Evolutionary conservation across 2,888 invertebrate species (phyloP).

Genomic region (Brachyopa scutellaris): DNA sequence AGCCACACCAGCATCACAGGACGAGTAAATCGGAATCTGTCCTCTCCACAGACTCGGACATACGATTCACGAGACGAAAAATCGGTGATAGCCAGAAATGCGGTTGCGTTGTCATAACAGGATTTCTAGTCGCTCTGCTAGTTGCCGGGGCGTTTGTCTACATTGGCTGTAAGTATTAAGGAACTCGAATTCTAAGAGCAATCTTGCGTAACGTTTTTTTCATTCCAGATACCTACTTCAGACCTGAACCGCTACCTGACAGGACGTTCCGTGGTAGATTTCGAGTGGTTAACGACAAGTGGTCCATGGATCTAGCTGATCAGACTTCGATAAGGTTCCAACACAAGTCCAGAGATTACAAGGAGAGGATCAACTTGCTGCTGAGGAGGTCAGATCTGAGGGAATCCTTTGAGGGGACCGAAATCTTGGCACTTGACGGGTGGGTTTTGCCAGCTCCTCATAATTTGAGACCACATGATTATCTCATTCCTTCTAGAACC

Average conservation of each 20-base stretch:
- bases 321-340: slow-evolving; percentile 87
- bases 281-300: slow-evolving; percentile 87
- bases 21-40: slow-evolving; percentile 89
- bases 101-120: slow-evolving; percentile 93
- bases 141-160: slow-evolving; percentile 86
- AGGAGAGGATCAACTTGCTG: slow-evolving; percentile 88
- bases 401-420: slow-evolving; percentile 89
- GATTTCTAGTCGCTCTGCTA: slow-evolving; percentile 90
- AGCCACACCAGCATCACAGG: slow-evolving; percentile 77
- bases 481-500: slow-evolving; percentile 83
- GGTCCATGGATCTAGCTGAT: slow-evolving; percentile 86
- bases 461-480: too few species aligned
- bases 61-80: slow-evolving; percentile 92
- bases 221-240: slow-evolving; percentile 80
- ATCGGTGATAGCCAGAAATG: slow-evolving; percentile 92
- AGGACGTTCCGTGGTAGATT: slow-evolving; percentile 92
- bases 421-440: slow-evolving; percentile 93
- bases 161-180: slow-evolving; percentile 85
- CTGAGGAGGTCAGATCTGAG: slow-evolving; percentile 89
- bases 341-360: slow-evolving; percentile 88
- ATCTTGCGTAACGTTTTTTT: not conserved
- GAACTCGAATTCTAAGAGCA: too few species aligned
- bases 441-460: slow-evolving; percentile 80
- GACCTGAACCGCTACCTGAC: slow-evolving; percentile 87
- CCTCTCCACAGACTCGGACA: slow-evolving; percentile 93